Percentiles rank a stretch among this genome's conserved stretches.
phyloP scores from a whole-genome alignment of 2,888 invertebrate species.

The Andrena marginata region DNA sequence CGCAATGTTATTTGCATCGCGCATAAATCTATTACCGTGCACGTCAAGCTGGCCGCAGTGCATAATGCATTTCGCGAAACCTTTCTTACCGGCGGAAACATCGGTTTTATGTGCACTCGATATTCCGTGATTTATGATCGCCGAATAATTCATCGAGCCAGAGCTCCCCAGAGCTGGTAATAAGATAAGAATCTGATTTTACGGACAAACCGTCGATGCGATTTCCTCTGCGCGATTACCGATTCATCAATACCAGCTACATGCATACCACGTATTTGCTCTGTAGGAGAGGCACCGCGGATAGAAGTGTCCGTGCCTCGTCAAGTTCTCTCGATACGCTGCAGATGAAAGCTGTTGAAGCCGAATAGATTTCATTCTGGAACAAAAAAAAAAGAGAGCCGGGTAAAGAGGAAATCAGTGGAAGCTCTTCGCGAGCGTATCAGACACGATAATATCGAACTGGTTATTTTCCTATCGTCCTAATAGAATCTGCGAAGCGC shows the following conservation, averaged over 20 bases:
- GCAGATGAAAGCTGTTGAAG: slow-evolving; percentile 32
- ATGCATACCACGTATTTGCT: background rate
- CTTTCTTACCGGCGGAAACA: slow-evolving; percentile 41
- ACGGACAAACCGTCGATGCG: slow-evolving; percentile 26
- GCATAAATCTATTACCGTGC: slow-evolving; percentile 43
- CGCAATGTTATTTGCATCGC: slow-evolving; percentile 26
- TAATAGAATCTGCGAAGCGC: slow-evolving; percentile 18
- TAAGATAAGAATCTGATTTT: slow-evolving; percentile 36
- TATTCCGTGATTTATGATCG: slow-evolving; percentile 50
- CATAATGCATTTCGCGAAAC: slow-evolving; percentile 43
- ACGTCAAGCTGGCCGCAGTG: slow-evolving; percentile 24
- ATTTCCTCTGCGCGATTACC: slow-evolving; percentile 23
- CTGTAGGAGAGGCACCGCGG: background rate
- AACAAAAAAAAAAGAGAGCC: slow-evolving; percentile 6
- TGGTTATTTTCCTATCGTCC: slow-evolving; percentile 22
- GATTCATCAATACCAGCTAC: slow-evolving; percentile 4
- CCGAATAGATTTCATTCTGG: slow-evolving; percentile 42
- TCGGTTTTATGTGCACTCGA: slow-evolving; percentile 47
- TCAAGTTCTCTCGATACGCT: slow-evolving; percentile 41
- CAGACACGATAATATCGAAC: slow-evolving; percentile 23
- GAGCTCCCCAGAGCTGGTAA: slow-evolving; percentile 13
- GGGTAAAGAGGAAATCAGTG: slow-evolving; percentile 36
- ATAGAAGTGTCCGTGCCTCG: slow-evolving; percentile 5
- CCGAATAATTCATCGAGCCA: slow-evolving; percentile 47
- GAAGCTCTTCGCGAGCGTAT: slow-evolving; percentile 10